Conservation (phyloP, 2,113 vertebrate species). For the Crotalus tigris region DNA sequence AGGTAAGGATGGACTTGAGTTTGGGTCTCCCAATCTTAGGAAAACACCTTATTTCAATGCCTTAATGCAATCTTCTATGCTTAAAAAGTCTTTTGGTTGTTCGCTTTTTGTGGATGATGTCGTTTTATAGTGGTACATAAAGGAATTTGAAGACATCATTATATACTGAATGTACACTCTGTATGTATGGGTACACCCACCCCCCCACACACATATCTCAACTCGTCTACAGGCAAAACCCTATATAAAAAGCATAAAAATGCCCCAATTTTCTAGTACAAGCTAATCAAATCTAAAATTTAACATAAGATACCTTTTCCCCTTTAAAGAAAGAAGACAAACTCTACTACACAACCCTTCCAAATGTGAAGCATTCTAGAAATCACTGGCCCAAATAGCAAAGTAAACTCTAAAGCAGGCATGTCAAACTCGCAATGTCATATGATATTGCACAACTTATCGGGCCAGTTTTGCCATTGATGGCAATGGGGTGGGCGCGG, state of each 20-base stretch:
- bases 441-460: too few species aligned
- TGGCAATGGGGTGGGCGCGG: too few species aligned
- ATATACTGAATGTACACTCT: not conserved
- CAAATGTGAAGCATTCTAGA: not conserved
- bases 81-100: not conserved
- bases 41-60: not conserved
- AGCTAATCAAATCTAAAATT: not conserved
- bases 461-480: too few species aligned
- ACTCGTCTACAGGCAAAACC: not conserved
- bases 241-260: not conserved
- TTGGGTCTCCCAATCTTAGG: not conserved
- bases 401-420: not conserved
- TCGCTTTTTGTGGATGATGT: not conserved
- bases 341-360: not conserved
- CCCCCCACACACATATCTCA: not conserved
- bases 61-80: not conserved
- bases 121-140: not conserved
- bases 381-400: not conserved
- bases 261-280: not conserved
- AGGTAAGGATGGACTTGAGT: not conserved
- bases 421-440: too few species aligned
- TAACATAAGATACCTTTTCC: not conserved
- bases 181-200: too few species aligned
- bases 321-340: not conserved
- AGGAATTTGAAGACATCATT: not conserved